A percentile compares a stretch with the other conserved stretches of the same genome.
Conservation (phyloP, 2,113 vertebrate species). For the Strix aluco region DNA sequence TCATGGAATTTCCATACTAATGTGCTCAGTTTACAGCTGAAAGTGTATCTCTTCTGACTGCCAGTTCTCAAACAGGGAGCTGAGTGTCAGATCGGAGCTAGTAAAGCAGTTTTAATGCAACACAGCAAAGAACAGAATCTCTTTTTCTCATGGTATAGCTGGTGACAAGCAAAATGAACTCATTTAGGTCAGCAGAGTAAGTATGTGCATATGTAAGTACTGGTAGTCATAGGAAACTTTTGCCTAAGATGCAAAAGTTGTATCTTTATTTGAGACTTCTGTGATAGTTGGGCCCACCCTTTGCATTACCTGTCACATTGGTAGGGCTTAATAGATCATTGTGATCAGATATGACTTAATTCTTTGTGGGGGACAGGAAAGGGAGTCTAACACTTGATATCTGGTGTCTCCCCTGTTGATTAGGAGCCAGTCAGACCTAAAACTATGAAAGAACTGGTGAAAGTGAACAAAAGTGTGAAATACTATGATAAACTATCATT, state of each 20-base stretch:
- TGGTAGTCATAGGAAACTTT: not conserved
- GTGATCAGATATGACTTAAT: not conserved
- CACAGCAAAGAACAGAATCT: not conserved
- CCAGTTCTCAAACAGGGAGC: not conserved
- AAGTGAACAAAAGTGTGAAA: not conserved
- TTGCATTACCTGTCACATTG: not conserved
- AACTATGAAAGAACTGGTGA: not conserved
- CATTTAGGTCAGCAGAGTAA: not conserved
- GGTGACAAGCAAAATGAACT: not conserved
- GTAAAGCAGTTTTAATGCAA: not conserved
- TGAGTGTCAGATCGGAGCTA: rapidly evolving
- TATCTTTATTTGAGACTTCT: not conserved
- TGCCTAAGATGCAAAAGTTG: not conserved
- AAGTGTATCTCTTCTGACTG: not conserved
- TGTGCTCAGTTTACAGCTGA: not conserved
- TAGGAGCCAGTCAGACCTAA: not conserved
- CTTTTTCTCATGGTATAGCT: not conserved
- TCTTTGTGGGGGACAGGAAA: not conserved
- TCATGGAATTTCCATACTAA: not conserved
- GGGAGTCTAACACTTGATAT: not conserved
- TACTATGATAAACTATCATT: not conserved
- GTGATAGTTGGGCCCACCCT: not conserved
- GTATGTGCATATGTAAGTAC: not conserved
- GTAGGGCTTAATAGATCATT: not conserved
- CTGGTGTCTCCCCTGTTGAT: not conserved